Evolutionary conservation across 2,888 invertebrate species (phyloP).

Genomic region (Ceraclea dissimilis): DNA sequence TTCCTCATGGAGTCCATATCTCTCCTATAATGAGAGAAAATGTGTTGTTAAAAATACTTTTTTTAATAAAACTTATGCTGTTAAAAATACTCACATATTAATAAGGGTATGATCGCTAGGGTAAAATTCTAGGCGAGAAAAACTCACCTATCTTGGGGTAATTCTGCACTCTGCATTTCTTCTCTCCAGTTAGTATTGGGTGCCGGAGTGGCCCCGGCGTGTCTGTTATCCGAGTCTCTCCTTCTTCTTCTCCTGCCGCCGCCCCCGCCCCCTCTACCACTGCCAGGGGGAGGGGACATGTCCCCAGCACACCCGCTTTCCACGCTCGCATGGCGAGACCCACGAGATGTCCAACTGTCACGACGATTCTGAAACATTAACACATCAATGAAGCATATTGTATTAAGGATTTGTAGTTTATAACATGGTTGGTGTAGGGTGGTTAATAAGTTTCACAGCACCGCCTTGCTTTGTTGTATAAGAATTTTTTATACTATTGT

Average conservation of each 20-base stretch:
- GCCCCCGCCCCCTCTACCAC: constrained; percentile 16
- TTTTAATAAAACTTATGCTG: too few species aligned
- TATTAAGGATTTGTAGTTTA: too few species aligned
- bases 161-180: constrained; percentile 32
- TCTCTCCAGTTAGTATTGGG: constrained; percentile 42
- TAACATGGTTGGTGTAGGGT: background rate
- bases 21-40: constrained; percentile 32
- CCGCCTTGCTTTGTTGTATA: too few species aligned
- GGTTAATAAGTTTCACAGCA: background rate
- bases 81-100: too few species aligned
- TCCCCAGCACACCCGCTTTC: constrained; percentile 21
- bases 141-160: background rate
- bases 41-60: too few species aligned
- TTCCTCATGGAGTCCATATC: constrained; percentile 12
- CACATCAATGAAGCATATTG: too few species aligned
- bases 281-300: constrained; percentile 11
- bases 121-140: too few species aligned
- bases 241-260: constrained; percentile 10
- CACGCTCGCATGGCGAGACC: constrained; percentile 25
- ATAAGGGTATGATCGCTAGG: too few species aligned
- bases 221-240: constrained; percentile 16
- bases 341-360: constrained; percentile 24
- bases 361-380: constrained; percentile 42
- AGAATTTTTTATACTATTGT: background rate
- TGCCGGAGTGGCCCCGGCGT: constrained; percentile 27